Evolutionary conservation across 2,888 invertebrate genomes (phyloP), one percentile per base, ranked within the genome.

Genomic region (Cosmia pyralina): DNA sequence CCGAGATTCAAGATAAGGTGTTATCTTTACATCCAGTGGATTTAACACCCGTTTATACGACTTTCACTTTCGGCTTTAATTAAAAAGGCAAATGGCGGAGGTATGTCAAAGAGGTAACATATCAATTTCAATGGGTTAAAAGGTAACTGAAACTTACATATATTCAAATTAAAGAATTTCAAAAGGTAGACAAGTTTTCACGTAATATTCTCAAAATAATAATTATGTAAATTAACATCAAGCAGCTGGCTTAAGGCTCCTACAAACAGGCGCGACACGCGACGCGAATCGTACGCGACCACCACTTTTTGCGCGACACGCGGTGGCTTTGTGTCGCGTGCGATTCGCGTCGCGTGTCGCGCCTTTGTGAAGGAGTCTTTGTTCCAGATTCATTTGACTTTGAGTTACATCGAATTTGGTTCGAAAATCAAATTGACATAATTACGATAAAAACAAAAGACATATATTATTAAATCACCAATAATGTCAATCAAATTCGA

Each of bases 61-160:
- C 48, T 67, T 74, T 74, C 60, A 58, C 66, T 77, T 80, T 50
- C 22, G 44, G n/a, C 2, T 67, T 67, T 74, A 64, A 77, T 77
- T 77, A 67, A 74, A 80, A 80, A 38, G n/a, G 17, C 13, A 67
- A 79, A 72, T 50, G 62, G 58, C 48, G 28, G 28, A 28, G 28
- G 28, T 28, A 28, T 28, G 28, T 28, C 28, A 28, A 59, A 63
- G 57, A 34, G 65, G 60, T 65, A n/a, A 79, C 69, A 55, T 78
- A 65, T 77, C 34, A 62, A 79, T 60, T 79, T 55, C 15, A 77
- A 50, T 34, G 41, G 52, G 28, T 41, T 55, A 53, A 52, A 71
- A n/a, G 4, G 10, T 53, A 50, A 28, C 28, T 28, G 58, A 48
- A 65, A 63, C 34, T 10, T 28, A 52, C 10, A 41, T 57, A 15